phyloP scores from a whole-genome alignment of 2,113 vertebrate species.

The Toxotes jaculatrix region DNA sequence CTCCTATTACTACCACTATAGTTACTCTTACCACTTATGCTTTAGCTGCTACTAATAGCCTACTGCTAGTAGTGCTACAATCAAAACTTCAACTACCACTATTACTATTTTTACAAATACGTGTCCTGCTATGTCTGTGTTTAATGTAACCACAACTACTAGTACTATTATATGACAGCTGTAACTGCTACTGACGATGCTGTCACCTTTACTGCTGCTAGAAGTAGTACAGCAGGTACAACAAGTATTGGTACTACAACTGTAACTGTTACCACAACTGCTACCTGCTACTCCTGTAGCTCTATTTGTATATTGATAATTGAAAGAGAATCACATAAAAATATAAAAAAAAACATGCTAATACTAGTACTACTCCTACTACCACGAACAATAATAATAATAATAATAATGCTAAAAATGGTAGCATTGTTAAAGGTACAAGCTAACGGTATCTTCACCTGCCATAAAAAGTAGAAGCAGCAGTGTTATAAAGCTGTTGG shows the following conservation, averaged over 20 bases:
- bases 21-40: background rate
- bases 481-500: slow-evolving; percentile 31
- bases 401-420: background rate
- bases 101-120: background rate
- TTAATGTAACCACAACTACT: background rate
- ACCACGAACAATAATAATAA: background rate
- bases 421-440: background rate
- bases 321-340: background rate
- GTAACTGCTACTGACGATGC: background rate
- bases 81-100: background rate
- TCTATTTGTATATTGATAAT: background rate
- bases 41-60: background rate
- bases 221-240: background rate
- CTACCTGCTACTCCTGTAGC: background rate
- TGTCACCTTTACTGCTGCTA: background rate
- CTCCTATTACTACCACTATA: background rate
- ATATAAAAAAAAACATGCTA: too few species aligned
- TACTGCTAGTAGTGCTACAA: background rate
- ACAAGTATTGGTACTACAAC: background rate
- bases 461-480: slow-evolving; percentile 4
- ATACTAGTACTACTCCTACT: background rate
- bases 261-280: background rate
- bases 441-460: background rate
- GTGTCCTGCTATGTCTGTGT: too few species aligned
- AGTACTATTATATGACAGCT: background rate